These are phyloP conservation scores for Megastigmus dorsalis DNA, from an alignment of 2,888 invertebrate genomes.

Conservation along the genomic window DNA sequence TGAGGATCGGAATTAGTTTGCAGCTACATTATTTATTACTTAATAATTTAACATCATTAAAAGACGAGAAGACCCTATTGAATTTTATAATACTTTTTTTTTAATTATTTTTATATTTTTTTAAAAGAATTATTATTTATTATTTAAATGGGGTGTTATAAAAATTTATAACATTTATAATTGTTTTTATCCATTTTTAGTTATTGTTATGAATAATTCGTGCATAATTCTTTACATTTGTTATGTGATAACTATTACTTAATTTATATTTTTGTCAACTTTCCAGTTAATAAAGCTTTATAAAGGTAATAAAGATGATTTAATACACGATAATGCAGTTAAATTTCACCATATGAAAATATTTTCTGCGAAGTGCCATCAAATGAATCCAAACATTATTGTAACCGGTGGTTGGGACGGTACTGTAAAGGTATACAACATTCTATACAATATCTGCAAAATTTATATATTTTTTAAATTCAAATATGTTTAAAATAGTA, in stretches of 20 bases:
- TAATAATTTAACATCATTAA: too few species aligned
- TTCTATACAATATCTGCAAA: too few species aligned
- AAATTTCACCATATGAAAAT: constrained; percentile 69
- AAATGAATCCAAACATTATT: constrained; percentile 73
- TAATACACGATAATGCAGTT: constrained; percentile 58
- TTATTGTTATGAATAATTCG: too few species aligned
- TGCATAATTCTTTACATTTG: too few species aligned
- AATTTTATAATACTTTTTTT: too few species aligned
- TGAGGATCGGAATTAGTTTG: too few species aligned
- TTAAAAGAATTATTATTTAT: too few species aligned
- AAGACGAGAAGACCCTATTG: too few species aligned
- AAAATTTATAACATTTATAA: background rate
- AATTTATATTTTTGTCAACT: background rate
- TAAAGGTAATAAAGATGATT: constrained; percentile 57
- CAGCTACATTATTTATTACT: too few species aligned
- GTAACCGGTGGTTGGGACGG: constrained; percentile 78
- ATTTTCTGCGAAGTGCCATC: constrained; percentile 76
- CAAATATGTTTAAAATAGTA: too few species aligned
- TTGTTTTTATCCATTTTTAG: background rate
- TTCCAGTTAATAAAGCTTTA: constrained; percentile 61
- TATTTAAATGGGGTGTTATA: background rate
- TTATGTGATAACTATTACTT: background rate
- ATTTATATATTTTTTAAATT: too few species aligned
- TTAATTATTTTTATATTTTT: too few species aligned
- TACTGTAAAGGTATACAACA: constrained; percentile 75